Conservation (phyloP, 1,140 invertebrate genomes). For the Cyclargus thomasi region DNA sequence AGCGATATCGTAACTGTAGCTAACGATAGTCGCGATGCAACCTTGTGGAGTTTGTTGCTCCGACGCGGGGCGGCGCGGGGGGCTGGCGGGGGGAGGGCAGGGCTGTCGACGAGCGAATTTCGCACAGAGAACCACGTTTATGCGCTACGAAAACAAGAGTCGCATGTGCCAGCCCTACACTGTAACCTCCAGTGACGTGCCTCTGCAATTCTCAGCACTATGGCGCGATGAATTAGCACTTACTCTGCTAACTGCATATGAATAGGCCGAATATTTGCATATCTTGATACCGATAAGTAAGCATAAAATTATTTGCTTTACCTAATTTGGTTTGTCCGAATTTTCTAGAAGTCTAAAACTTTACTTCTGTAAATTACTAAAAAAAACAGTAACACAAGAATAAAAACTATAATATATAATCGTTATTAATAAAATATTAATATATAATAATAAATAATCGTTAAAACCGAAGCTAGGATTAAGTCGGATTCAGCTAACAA, state of each 20-base stretch:
- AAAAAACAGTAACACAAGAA: too few relatives aligned
- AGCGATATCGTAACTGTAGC: conserved; percentile 66
- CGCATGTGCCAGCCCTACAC: neutral
- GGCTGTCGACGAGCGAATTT: neutral
- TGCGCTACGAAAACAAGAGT: neutral
- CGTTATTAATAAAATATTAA: too few relatives aligned
- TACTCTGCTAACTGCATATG: neutral
- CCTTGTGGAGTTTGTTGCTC: conserved; percentile 72
- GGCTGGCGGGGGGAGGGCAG: conserved; percentile 22
- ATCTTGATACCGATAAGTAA: neutral
- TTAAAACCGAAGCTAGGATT: too few relatives aligned
- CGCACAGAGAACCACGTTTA: neutral
- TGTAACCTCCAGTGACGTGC: conserved; percentile 60
- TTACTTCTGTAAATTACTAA: neutral
- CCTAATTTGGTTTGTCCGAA: neutral
- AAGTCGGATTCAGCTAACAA: too few relatives aligned
- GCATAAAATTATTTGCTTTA: neutral
- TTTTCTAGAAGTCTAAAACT: neutral
- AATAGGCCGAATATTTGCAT: conserved; percentile 1
- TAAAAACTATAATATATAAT: too few relatives aligned
- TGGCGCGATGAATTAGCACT: conserved; percentile 9
- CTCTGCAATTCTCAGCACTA: conserved; percentile 29
- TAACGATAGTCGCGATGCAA: conserved; percentile 63
- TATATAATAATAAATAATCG: too few relatives aligned
- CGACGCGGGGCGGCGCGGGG: conserved; percentile 31